Evolutionary conservation across 2,888 invertebrate species (phyloP).

Genomic region (Rhaphigaster nebulosa): DNA sequence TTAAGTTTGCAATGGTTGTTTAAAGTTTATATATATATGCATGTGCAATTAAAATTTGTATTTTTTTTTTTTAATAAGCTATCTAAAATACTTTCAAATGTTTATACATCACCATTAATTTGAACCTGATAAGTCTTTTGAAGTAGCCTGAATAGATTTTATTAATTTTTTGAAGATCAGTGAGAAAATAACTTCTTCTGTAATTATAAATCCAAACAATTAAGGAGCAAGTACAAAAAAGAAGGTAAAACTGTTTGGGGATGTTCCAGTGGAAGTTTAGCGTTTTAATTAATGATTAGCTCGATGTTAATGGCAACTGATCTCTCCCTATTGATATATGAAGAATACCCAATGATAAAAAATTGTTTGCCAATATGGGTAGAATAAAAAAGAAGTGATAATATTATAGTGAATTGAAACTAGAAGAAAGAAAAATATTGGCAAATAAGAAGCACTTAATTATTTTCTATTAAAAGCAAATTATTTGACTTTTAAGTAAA

Average conservation of each 20-base stretch:
- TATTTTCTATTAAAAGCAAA: not conserved
- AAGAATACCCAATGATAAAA: not conserved
- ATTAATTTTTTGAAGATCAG: not conserved
- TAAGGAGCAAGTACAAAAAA: not conserved
- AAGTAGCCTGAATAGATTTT: not conserved
- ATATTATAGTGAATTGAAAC: not conserved
- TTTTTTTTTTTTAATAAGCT: too few species aligned
- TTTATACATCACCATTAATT: not conserved
- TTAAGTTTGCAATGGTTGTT: not conserved
- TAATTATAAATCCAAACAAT: not conserved
- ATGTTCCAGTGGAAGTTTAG: not conserved
- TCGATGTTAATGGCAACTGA: not conserved
- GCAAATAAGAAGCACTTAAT: not conserved
- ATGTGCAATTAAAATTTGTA: too few species aligned
- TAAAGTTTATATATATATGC: too few species aligned
- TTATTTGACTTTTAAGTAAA: not conserved
- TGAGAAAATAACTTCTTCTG: not conserved
- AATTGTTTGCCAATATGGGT: not conserved
- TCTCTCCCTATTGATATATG: not conserved
- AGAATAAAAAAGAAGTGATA: not conserved
- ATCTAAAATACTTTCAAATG: not conserved
- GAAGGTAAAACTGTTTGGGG: not conserved
- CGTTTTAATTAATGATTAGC: not conserved
- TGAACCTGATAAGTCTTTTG: not conserved
- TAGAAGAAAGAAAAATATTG: not conserved